phyloP scores from a whole-genome alignment of 2,797 vertebrate genomes.

The Eulemur albifrons region DNA sequence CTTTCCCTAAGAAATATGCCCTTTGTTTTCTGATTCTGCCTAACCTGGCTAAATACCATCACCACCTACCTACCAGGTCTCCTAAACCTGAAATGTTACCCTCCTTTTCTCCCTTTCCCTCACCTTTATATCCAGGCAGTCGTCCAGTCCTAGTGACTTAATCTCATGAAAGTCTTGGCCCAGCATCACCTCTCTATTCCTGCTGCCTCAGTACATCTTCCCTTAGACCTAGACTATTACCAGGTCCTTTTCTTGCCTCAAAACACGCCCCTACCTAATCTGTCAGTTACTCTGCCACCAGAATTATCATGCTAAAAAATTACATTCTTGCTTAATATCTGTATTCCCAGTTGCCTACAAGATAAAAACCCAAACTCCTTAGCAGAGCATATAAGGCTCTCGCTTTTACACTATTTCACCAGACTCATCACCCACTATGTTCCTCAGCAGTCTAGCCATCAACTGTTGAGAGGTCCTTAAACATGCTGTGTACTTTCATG shows the following conservation, averaged over 20 bases:
- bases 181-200: neutral
- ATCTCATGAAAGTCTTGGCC: neutral
- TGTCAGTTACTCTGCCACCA: neutral
- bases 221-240: neutral
- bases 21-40: neutral
- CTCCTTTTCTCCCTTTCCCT: neutral
- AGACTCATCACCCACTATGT: neutral
- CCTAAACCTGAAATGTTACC: neutral
- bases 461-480: neutral
- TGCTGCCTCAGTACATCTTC: neutral
- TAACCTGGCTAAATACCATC: neutral
- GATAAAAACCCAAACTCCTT: neutral
- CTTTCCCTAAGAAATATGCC: neutral
- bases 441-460: neutral
- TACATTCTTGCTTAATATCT: neutral
- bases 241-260: neutral
- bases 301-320: neutral
- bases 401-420: neutral
- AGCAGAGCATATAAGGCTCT: neutral
- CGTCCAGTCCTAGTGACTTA: neutral
- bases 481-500: neutral
- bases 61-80: neutral
- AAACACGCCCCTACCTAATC: neutral
- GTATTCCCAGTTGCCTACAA: neutral
- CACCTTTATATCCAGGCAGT: neutral